A percentile compares a stretch with the other conserved stretches of the same genome.
Conservation (phyloP, 2,113 vertebrate genomes). For the Bambusicola thoracicus region DNA sequence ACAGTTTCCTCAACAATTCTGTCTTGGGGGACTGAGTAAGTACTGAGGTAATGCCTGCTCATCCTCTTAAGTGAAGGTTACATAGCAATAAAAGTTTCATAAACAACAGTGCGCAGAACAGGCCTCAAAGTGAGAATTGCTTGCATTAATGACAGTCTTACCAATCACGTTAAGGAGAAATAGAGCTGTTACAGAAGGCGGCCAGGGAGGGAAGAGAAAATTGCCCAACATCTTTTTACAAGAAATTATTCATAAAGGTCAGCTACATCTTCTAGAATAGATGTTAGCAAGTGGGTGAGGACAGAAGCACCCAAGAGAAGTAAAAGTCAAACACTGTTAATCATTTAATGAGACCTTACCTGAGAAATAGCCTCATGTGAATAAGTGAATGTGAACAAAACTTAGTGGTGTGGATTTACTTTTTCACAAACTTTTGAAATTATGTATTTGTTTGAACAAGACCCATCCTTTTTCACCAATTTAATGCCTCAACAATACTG, state of each 20-base stretch:
- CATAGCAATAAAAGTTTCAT: background rate
- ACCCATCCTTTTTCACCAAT: background rate
- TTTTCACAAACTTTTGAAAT: background rate
- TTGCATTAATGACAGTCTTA: background rate
- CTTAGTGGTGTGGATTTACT: too few species aligned
- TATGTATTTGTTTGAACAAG: background rate
- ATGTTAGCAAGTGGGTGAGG: background rate
- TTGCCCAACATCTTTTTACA: background rate
- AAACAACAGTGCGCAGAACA: background rate
- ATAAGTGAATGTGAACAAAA: background rate
- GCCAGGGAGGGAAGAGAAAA: background rate
- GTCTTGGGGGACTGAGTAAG: background rate
- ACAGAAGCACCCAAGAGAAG: background rate
- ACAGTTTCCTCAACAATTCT: background rate
- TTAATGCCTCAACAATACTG: background rate
- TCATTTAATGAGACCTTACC: background rate
- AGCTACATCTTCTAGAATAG: background rate
- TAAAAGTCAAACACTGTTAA: background rate
- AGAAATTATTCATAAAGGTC: background rate
- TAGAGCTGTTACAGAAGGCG: fast-evolving
- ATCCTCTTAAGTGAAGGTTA: background rate
- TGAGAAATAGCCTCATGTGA: background rate
- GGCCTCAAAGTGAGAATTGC: background rate
- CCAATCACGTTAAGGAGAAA: background rate
- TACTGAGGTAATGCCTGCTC: background rate